A percentile compares a stretch with the other conserved stretches of the same genome.
Conservation (phyloP, 2,888 invertebrate genomes). For the Sclerodermus sp. region DNA sequence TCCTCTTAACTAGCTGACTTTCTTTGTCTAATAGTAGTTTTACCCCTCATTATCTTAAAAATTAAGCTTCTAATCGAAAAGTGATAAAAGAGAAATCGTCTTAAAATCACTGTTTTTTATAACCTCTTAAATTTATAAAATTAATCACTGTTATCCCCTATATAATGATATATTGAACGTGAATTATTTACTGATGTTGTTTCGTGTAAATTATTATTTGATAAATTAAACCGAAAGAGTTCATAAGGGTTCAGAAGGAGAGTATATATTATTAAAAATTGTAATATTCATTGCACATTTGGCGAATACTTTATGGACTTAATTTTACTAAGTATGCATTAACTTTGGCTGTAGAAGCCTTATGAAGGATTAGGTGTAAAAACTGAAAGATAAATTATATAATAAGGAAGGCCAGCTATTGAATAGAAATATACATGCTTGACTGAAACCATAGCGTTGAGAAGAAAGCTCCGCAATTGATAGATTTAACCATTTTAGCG, state of each 20-base stretch:
- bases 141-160: no score
- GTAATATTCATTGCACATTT: constrained; percentile 24
- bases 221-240: constrained; percentile 1
- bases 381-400: constrained; percentile 46
- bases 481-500: constrained; percentile 30
- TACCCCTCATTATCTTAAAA: no score
- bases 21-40: no score
- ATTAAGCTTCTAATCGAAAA: no score
- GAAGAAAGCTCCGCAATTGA: constrained; percentile 41
- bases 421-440: constrained; percentile 50
- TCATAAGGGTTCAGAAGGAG: constrained; percentile 26
- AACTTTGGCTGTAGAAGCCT: constrained; percentile 26
- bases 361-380: constrained; percentile 42
- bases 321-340: constrained; percentile 15
- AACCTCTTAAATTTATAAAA: no score
- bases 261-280: constrained; percentile 26
- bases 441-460: constrained; percentile 27
- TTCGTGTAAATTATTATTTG: constrained; percentile 28
- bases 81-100: no score
- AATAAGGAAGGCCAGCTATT: constrained; percentile 48
- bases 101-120: no score
- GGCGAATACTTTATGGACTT: constrained; percentile 15
- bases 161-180: constrained; percentile 18
- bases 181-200: constrained; percentile 24
- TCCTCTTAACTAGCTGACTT: no score